Evolutionary conservation across 1,140 invertebrate species (phyloP).

Genomic region (Lamellibrachia luymesi): DNA sequence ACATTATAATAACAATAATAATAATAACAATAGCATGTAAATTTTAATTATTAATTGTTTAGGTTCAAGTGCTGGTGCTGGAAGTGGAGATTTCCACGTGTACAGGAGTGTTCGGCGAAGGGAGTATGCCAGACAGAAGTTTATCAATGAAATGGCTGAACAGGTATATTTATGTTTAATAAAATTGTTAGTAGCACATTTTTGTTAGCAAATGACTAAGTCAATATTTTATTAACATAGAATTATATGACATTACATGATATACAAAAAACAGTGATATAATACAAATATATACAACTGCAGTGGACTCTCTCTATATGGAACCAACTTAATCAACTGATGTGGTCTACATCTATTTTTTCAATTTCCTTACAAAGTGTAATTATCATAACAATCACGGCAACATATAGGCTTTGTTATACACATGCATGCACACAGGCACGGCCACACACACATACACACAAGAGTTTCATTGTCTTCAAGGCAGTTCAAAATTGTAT

Average conservation of each 20-base stretch:
- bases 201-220: not conserved
- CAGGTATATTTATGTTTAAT: conserved; percentile 62
- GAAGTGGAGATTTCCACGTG: conserved; percentile 97
- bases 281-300: not conserved
- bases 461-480: not conserved
- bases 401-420: too few species aligned
- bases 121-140: conserved; percentile 92
- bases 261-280: not conserved
- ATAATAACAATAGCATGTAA: not conserved
- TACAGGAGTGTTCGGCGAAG: conserved; percentile 90
- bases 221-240: not conserved
- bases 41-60: conserved; percentile 17
- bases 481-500: too few species aligned
- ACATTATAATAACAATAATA: too few species aligned
- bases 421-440: not conserved
- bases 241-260: not conserved
- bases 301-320: too few species aligned
- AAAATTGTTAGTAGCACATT: not conserved
- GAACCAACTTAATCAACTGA: too few species aligned
- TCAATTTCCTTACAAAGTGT: too few species aligned
- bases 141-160: conserved; percentile 82
- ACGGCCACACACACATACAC: not conserved
- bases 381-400: too few species aligned
- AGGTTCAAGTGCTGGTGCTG: conserved; percentile 91
- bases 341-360: too few species aligned